Evolutionary conservation across 2,888 invertebrate genomes (phyloP), one percentile per base, ranked within the genome.

Genomic region (Phrixothrix hirtus): DNA sequence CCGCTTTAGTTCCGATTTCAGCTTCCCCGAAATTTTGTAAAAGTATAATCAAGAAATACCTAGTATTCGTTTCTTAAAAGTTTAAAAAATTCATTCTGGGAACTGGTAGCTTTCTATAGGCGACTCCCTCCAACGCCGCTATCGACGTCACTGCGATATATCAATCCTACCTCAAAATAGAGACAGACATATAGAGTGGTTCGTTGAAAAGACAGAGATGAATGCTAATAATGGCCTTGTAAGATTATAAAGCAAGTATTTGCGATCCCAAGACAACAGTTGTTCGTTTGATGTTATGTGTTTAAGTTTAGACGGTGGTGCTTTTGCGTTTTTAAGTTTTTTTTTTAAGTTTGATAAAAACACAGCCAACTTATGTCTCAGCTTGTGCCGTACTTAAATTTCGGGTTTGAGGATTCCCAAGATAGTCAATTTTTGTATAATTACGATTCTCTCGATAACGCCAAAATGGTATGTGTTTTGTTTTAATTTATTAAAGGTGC

Each of bases 351-450:
- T 21, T 7, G 14, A 4, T 29, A 15, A 27, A 48, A 14, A 29
- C 14, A 46, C 48, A 55, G 60, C 64, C 64, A 70, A 78, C 80
- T 79, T 77, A 83, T 83, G 83, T 83, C 82, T 78, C 83, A 82
- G 78, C 74, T 81, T 80, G 83, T 83, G 77, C 83, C 83, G 55
- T 81, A 77, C 63, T 65, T 72, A 50, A 73, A 72, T 68, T 73
- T 71, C 58, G 74, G 73, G 55, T 60, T 72, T 51, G 73, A 73
- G 44, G 70, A 68, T 57, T 65, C 65, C 43, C 66, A 59, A 29
- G 67, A 66, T 35, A 62, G 61, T 60, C 67, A 71, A 47, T 66
- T 63, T 52, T 63, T 69, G 41, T 68, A 70, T 50, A 63, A 57
- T 52, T 65, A 65, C 64, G 64, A 65, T 16, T 48, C 50, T 13